Conservation (phyloP, 2,113 vertebrate genomes). For the Thunnus maccoyii region DNA sequence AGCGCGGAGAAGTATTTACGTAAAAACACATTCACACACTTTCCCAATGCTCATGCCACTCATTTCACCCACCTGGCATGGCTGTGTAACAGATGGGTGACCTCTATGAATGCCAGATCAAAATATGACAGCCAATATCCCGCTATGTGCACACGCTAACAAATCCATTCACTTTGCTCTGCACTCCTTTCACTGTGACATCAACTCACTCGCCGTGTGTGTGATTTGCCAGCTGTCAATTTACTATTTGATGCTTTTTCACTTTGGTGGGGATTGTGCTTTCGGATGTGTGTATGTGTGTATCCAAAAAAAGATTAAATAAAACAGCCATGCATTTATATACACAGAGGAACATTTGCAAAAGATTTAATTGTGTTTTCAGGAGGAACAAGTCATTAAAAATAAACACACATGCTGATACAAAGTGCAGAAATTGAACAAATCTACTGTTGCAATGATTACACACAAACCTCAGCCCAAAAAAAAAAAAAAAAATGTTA, state of each 20-base stretch:
- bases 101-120: conserved; percentile 35
- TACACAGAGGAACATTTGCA: background rate
- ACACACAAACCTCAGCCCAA: too few species aligned
- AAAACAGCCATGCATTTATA: background rate
- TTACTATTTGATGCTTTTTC: conserved; percentile 26
- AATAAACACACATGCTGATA: background rate
- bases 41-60: background rate
- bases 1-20: conserved; percentile 10
- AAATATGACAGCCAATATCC: conserved; percentile 44
- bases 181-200: conserved; percentile 18
- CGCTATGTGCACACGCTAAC: conserved; percentile 15
- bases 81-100: conserved; percentile 50
- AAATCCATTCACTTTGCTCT: conserved; percentile 45
- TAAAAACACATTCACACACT: background rate
- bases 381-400: background rate
- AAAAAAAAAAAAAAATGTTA: too few species aligned
- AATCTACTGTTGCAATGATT: too few species aligned
- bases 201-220: conserved; percentile 24
- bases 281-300: background rate
- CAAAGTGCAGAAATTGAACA: too few species aligned
- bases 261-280: background rate
- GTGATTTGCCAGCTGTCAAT: conserved; percentile 51
- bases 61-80: conserved; percentile 41
- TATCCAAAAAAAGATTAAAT: background rate
- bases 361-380: background rate